Conservation (phyloP, 2,113 vertebrate species). For the Forbesichthys agassizii region DNA sequence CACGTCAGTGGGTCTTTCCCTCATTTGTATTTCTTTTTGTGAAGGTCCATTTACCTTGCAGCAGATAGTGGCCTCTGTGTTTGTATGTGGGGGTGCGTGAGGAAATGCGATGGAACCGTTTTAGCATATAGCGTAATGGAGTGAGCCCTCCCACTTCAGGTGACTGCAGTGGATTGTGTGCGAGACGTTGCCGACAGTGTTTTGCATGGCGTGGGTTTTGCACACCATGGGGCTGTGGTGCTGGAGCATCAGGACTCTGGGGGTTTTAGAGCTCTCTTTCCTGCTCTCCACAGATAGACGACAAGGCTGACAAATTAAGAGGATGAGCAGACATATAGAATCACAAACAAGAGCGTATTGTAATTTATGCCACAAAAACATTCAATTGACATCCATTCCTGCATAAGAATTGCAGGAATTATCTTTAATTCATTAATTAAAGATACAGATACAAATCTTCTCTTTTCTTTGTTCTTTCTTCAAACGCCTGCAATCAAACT, state of each 20-base stretch:
- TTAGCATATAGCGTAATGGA: neutral
- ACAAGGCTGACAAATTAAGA: slow-evolving; percentile 26
- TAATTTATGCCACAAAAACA: no score
- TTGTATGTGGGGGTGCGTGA: slow-evolving; percentile 1
- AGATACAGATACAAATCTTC: no score
- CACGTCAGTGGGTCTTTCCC: neutral
- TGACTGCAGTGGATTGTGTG: slow-evolving; percentile 10
- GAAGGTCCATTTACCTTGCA: slow-evolving; percentile 26
- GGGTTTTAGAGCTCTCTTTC: slow-evolving; percentile 29
- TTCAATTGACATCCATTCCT: no score
- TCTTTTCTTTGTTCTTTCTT: neutral
- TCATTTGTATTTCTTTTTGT: slow-evolving; percentile 1
- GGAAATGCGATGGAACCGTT: slow-evolving; percentile 13
- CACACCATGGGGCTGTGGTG: slow-evolving; percentile 13
- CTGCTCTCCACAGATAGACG: slow-evolving; percentile 8
- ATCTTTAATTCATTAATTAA: no score
- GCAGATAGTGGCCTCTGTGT: slow-evolving; percentile 16
- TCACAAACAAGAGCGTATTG: no score
- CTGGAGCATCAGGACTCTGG: neutral
- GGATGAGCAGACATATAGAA: slow-evolving; percentile 29
- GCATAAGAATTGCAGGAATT: no score
- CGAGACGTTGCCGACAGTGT: slow-evolving; percentile 2
- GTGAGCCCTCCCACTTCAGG: slow-evolving; percentile 22
- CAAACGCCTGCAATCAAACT: slow-evolving; percentile 36
- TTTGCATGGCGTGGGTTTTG: slow-evolving; percentile 15